Conservation (phyloP, 2,113 vertebrate species). For the Leuciscus idus region DNA sequence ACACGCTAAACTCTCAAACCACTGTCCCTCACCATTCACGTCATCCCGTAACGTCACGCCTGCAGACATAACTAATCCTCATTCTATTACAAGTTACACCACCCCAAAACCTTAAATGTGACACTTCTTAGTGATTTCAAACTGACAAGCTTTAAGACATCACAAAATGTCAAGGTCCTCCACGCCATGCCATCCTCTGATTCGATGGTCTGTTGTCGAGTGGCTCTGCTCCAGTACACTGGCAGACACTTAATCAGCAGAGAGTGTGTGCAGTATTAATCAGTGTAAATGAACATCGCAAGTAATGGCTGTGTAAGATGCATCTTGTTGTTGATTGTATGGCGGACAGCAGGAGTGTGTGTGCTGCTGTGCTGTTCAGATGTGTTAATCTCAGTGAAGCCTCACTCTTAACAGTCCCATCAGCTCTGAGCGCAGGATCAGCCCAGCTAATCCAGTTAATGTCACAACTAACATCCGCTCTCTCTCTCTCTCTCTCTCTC, state of each 20-base stretch:
- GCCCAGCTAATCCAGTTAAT: constrained; percentile 6
- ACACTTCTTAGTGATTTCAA: background rate
- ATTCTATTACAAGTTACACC: background rate
- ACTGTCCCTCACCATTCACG: too few relatives aligned
- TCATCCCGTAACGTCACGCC: too few relatives aligned
- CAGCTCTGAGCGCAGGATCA: constrained; percentile 26
- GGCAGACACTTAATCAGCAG: constrained; percentile 13
- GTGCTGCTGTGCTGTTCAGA: constrained; percentile 20
- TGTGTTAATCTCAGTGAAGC: constrained; percentile 18
- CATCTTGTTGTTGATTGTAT: constrained; percentile 22
- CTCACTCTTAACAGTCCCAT: constrained; percentile 34
- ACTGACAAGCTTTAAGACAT: background rate
- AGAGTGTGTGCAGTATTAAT: constrained; percentile 37
- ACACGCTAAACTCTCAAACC: too few relatives aligned
- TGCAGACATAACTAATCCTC: too few relatives aligned
- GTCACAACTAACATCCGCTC: background rate
- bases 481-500: too few relatives aligned
- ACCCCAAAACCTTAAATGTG: background rate
- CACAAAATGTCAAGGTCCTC: background rate
- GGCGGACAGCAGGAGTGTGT: constrained; percentile 7
- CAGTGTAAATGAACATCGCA: constrained; percentile 27
- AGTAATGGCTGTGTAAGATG: constrained; percentile 13
- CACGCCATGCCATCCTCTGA: background rate
- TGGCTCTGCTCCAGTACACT: background rate
- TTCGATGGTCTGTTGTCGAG: background rate